Conservation (phyloP, 1,140 invertebrate genomes). For the Lerema accius region DNA sequence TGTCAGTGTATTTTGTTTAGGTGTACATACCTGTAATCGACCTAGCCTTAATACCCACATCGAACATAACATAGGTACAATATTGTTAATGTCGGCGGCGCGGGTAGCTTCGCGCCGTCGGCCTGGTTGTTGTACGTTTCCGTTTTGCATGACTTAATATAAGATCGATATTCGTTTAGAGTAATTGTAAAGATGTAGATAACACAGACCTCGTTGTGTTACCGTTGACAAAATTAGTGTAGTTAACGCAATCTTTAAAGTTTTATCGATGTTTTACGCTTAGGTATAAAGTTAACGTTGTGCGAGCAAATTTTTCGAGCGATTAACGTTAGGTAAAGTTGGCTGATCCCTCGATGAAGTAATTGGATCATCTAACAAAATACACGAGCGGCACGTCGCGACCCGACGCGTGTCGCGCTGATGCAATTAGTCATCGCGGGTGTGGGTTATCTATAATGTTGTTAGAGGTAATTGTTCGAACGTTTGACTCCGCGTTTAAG, state of each 20-base stretch:
- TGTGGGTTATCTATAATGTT: slow-evolving; percentile 15
- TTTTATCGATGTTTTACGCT: slow-evolving; percentile 77
- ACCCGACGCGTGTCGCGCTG: slow-evolving; percentile 18
- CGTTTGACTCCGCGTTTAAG: slow-evolving; percentile 73
- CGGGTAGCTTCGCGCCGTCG: slow-evolving; percentile 30
- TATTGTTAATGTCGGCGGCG: slow-evolving; percentile 54
- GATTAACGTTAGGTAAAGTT: slow-evolving; percentile 48
- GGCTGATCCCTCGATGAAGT: slow-evolving; percentile 29
- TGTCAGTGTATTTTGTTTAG: slow-evolving; percentile 71
- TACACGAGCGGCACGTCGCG: slow-evolving; percentile 17
- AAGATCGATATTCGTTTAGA: slow-evolving; percentile 68
- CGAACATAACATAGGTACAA: slow-evolving; percentile 74
- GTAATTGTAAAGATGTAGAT: slow-evolving; percentile 70
- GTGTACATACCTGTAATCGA: slow-evolving; percentile 68
- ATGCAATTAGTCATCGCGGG: slow-evolving; percentile 32
- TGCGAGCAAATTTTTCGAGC: slow-evolving; percentile 76
- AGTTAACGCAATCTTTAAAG: slow-evolving; percentile 61
- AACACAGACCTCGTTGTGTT: slow-evolving; percentile 62
- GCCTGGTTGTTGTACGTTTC: slow-evolving; percentile 51
- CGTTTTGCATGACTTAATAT: slow-evolving; percentile 75
- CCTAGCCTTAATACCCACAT: slow-evolving; percentile 80
- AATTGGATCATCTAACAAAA: slow-evolving; percentile 34
- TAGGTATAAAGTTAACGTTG: slow-evolving; percentile 71
- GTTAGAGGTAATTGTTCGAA: slow-evolving; percentile 66
- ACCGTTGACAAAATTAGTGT: slow-evolving; percentile 64